A percentile compares a stretch with the other conserved stretches of the same genome.
Conservation (phyloP, 2,113 vertebrate genomes). For the Nannobrachium achirus region DNA sequence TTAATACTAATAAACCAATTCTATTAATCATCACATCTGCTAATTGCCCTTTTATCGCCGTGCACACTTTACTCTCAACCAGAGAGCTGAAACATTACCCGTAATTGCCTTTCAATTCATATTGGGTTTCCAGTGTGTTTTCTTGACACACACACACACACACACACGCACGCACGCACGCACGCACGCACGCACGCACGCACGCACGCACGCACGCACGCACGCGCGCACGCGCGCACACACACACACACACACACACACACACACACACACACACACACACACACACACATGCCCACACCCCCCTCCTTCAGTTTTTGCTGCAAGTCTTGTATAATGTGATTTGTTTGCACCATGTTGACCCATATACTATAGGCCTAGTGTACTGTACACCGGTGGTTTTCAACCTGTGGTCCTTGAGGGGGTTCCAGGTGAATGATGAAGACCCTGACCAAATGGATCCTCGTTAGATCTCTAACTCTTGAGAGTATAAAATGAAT, state of each 20-base stretch:
- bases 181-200: constrained; percentile 2
- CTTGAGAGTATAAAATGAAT: too few species aligned
- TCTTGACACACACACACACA: neutral
- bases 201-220: constrained; percentile 10
- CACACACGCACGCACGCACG: neutral
- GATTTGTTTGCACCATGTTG: neutral
- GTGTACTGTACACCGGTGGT: too few species aligned
- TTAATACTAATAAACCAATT: neutral
- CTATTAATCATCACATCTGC: neutral
- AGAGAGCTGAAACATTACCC: constrained; percentile 3
- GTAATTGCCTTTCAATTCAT: too few species aligned
- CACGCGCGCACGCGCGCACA: neutral
- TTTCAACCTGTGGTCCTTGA: too few species aligned
- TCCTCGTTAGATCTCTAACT: too few species aligned
- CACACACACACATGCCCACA: neutral
- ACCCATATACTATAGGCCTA: too few species aligned
- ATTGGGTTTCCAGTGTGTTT: too few species aligned
- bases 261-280: constrained; percentile 14
- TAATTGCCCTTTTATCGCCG: neutral
- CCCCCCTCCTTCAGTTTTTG: too few species aligned
- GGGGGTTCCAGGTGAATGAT: too few species aligned
- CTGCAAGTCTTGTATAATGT: neutral
- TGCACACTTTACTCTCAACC: neutral
- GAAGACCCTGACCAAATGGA: too few species aligned
- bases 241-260: neutral